phyloP scores from a whole-genome alignment of 2,888 invertebrate genomes.

The Amiota communis region DNA sequence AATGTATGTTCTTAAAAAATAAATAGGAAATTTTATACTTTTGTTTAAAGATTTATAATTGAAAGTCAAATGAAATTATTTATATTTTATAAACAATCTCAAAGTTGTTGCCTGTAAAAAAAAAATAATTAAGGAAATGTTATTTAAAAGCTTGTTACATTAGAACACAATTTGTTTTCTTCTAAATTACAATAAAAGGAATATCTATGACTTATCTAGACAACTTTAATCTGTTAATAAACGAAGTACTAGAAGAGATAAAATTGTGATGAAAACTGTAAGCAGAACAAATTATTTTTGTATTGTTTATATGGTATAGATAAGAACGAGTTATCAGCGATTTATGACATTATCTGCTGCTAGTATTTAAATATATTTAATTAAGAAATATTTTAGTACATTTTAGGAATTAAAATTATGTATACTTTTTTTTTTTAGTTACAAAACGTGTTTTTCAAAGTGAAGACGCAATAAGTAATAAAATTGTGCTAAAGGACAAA shows the following conservation, averaged over 20 bases:
- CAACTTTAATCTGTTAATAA: too few species aligned
- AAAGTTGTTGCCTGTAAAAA: neutral
- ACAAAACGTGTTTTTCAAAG: conserved; percentile 46
- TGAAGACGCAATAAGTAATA: conserved; percentile 48
- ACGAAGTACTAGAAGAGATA: too few species aligned
- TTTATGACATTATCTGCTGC: conserved; percentile 62
- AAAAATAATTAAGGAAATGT: neutral
- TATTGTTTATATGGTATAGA: conserved; percentile 45
- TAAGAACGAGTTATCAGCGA: conserved; percentile 45
- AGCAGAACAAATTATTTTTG: too few species aligned
- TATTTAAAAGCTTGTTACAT: too few species aligned
- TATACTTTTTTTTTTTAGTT: conserved; percentile 49
- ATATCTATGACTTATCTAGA: too few species aligned
- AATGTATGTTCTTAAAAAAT: too few species aligned
- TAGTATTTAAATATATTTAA: conserved; percentile 48
- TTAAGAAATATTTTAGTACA: conserved; percentile 35
- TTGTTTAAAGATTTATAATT: neutral
- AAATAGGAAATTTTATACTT: neutral
- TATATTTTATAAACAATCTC: neutral
- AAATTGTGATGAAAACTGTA: too few species aligned
- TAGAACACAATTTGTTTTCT: neutral
- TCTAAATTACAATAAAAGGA: too few species aligned
- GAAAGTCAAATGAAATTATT: neutral
- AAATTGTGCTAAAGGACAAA: conserved; percentile 13
- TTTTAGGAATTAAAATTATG: conserved; percentile 50